Conservation (phyloP, 2,113 vertebrate species). For the Callospermophilus lateralis region DNA sequence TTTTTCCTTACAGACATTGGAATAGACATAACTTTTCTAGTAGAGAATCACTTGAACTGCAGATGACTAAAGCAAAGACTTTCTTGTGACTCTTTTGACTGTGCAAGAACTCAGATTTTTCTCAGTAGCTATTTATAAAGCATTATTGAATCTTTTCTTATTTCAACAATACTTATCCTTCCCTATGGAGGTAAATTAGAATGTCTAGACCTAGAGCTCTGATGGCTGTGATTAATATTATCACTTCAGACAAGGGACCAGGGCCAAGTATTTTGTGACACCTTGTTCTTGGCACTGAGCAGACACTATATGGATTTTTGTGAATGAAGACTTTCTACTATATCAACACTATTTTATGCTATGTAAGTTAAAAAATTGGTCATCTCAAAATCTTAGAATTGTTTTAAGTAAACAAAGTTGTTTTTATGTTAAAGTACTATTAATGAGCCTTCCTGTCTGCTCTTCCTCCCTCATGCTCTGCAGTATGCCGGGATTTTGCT, state of each 20-base stretch:
- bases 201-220: not conserved
- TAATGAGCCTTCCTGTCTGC: conserved; percentile 8
- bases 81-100: not conserved
- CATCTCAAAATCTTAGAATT: not conserved
- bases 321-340: conserved; percentile 37
- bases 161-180: not conserved
- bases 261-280: not conserved
- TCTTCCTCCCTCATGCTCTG: not conserved
- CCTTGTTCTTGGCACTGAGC: not conserved
- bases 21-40: not conserved
- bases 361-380: not conserved
- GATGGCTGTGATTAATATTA: not conserved
- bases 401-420: not conserved
- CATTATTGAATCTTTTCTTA: not conserved
- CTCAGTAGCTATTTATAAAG: not conserved
- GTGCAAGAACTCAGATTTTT: not conserved
- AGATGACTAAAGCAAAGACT: not conserved
- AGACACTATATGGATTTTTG: not conserved
- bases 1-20: not conserved
- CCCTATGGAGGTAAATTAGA: not conserved
- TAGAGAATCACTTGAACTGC: not conserved
- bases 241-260: not conserved
- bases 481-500: conserved; percentile 97
- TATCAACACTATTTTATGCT: not conserved
- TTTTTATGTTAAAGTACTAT: not conserved